phyloP scores from a whole-genome alignment of 2,797 vertebrate species.

The Intellagama lesueurii region DNA sequence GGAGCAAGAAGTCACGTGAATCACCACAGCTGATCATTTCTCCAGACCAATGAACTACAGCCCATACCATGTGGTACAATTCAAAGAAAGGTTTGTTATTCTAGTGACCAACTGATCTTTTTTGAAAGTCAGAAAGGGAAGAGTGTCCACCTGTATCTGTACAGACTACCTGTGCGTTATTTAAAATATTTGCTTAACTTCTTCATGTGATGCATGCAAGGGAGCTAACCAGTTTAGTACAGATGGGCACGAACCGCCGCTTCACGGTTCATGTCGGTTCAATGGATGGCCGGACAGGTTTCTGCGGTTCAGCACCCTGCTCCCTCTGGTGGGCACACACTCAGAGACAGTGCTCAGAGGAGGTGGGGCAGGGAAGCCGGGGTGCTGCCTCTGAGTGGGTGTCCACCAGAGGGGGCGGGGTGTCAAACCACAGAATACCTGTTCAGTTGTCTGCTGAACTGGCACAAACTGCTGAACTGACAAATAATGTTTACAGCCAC shows the following conservation, averaged over 20 bases:
- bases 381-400: too few relatives aligned
- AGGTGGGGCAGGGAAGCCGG: too few relatives aligned
- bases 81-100: not conserved
- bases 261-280: too few relatives aligned
- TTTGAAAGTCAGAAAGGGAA: not conserved
- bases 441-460: too few relatives aligned
- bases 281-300: too few relatives aligned
- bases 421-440: too few relatives aligned
- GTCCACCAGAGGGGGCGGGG: too few relatives aligned
- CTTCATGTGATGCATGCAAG: not conserved
- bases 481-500: not conserved
- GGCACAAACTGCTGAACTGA: too few relatives aligned
- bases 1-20: not conserved
- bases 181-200: not conserved
- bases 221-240: not conserved
- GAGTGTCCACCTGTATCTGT: not conserved
- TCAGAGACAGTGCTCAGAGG: too few relatives aligned
- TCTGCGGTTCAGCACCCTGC: too few relatives aligned
- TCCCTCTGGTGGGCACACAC: too few relatives aligned
- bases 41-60: not conserved
- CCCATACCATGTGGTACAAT: not conserved
- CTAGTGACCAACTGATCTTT: not conserved
- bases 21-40: not conserved
- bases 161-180: not conserved
- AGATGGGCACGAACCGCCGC: too few relatives aligned